Evolutionary conservation across 2,888 invertebrate genomes (phyloP).

Genomic region (Eulithis prunata): DNA sequence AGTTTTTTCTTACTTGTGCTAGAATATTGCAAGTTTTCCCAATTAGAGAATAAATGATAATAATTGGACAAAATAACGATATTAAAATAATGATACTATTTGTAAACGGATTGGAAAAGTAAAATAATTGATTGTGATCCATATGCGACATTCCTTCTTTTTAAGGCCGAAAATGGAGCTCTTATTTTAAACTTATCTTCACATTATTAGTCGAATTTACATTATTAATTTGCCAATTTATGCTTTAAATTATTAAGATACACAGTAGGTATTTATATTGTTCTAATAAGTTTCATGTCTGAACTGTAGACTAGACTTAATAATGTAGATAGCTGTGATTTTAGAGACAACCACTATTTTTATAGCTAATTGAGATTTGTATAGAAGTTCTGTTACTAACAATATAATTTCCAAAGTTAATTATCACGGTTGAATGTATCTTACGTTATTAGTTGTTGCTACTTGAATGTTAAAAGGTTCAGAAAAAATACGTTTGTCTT

Average conservation of each 20-base stretch:
- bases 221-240: conserved; percentile 16
- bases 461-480: not conserved
- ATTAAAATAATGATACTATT: not conserved
- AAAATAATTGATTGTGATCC: not conserved
- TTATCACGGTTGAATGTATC: no score
- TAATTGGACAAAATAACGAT: not conserved
- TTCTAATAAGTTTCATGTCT: not conserved
- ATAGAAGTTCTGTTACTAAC: no score
- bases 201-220: conserved; percentile 14
- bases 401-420: no score
- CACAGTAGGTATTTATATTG: conserved; percentile 2
- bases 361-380: no score
- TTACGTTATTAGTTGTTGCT: no score
- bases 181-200: not conserved
- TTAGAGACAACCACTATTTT: no score
- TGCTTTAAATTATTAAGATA: conserved; percentile 17
- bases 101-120: not conserved
- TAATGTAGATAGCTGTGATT: no score
- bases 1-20: not conserved
- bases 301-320: no score
- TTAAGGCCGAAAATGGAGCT: not conserved
- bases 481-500: not conserved
- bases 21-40: not conserved
- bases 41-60: not conserved
- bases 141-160: conserved; percentile 1